Base-by-base conservation (phyloP, 1,140 invertebrate species). In the Scaptomyza pallida region DNA sequence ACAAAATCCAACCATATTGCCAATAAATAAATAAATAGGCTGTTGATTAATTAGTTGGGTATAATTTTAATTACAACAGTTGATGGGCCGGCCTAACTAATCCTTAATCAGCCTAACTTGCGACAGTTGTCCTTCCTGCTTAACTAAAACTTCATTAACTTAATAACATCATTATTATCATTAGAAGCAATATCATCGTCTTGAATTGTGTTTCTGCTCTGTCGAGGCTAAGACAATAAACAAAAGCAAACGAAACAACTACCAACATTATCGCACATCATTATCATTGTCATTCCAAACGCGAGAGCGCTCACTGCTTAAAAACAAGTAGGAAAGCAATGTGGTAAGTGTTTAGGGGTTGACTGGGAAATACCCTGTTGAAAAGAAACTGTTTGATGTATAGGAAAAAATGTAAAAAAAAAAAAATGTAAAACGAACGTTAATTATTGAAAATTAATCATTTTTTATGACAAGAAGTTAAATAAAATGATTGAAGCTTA, bases 241-340 rank as follows among this genome's bases (percentile, higher is more conserved):
- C 82, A 88, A 81, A 30, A 79, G 81, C 72, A 85, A 85, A 77
- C 61, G 43, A 51, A 67, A 72, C 60, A 80, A 80, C 74, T 44
- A 74, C 44, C 60, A 56, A 88, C 82, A 86, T 86, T 88, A 88
- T 86, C 82, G 82, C 82, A 88, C 82, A 88, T 86, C 82, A 86
- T 86, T 86, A 88, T 86, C 82, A 80, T 86, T 86, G 83, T 88
- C 82, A 88, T 86, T 88, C 78, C 71, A 63, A 40, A 50, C 68
- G 77, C 60, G n/a, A n/a, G n/a, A n/a, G 26, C 26, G 6, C 26
- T 74, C 77, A 61, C 64, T 73, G 78, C 78, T 81, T 78, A 73
- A 77, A 77, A 81, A 59, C 59, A 43, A 57, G 35, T 15, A 33
- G 35, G 47, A n/a, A 45, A 51, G 40, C 15, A 4, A 1, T 12